Evolutionary conservation across 2,797 vertebrate species (phyloP).

Genomic region (Hozukius guyotensis): DNA sequence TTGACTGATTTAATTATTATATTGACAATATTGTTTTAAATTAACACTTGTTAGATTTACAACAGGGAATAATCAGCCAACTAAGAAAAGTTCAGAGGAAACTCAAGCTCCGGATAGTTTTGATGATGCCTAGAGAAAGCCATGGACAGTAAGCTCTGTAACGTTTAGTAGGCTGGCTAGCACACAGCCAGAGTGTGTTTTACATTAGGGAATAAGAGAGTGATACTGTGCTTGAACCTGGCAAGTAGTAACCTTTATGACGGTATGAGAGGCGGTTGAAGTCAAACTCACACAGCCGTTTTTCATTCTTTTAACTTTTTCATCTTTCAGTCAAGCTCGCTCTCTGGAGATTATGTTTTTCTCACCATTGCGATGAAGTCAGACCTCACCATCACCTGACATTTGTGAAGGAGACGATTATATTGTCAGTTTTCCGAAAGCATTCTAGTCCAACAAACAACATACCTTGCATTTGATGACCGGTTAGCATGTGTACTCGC

Average conservation of each 20-base stretch:
- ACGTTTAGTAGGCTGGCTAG: constrained; percentile 39
- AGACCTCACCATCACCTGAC: constrained; percentile 41
- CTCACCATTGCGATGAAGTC: constrained; percentile 48
- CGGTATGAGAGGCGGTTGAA: constrained; percentile 72
- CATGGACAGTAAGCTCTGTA: constrained; percentile 38
- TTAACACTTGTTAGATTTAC: constrained; percentile 22
- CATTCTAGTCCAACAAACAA: constrained; percentile 39
- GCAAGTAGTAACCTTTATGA: constrained; percentile 82
- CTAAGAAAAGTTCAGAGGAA: not conserved
- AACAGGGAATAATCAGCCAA: constrained; percentile 11
- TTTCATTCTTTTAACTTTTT: constrained; percentile 77
- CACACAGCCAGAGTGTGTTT: constrained; percentile 72
- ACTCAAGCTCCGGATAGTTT: not conserved
- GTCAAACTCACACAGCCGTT: constrained; percentile 80
- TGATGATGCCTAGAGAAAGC: constrained; percentile 33
- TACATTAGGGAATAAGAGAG: constrained; percentile 78
- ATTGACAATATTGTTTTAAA: constrained; percentile 29
- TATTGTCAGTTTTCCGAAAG: constrained; percentile 9
- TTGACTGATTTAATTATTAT: constrained; percentile 18
- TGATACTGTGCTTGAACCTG: constrained; percentile 82
- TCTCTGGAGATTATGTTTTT: constrained; percentile 59
- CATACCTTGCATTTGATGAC: constrained; percentile 47
- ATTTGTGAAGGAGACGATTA: constrained; percentile 34
- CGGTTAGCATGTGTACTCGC: constrained; percentile 55
- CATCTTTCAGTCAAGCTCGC: constrained; percentile 61